Conservation (phyloP, 2,797 vertebrate genomes). For the Buceros bicornis region DNA sequence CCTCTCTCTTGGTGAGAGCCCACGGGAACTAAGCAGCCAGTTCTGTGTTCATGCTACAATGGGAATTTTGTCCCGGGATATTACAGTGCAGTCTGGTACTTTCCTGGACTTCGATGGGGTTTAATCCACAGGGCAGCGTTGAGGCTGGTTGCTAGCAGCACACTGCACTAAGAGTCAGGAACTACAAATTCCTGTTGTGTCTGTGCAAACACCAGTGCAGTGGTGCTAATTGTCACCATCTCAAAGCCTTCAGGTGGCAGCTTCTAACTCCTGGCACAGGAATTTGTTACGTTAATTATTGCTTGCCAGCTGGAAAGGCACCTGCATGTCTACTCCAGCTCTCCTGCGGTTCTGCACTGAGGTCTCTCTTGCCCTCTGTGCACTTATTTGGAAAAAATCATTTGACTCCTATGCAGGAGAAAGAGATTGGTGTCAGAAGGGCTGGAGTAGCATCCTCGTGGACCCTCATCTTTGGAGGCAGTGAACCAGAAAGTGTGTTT, state of each 20-base stretch:
- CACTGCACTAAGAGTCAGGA: neutral
- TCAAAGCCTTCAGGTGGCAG: conserved; percentile 25
- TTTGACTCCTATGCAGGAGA: conserved; percentile 17
- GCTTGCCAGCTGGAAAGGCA: neutral
- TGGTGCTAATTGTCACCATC: conserved; percentile 20
- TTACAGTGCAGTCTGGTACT: neutral
- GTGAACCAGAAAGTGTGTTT: conserved; percentile 37
- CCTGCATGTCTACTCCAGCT: neutral
- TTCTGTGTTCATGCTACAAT: rapidly evolving
- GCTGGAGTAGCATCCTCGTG: neutral
- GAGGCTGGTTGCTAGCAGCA: neutral
- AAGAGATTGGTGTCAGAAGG: conserved; percentile 41
- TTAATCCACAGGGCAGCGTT: neutral
- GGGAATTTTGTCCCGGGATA: neutral
- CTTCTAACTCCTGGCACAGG: neutral
- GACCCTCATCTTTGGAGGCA: conserved; percentile 20
- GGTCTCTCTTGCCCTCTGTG: neutral
- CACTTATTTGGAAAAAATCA: conserved; percentile 22
- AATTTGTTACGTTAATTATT: conserved; percentile 45
- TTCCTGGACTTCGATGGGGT: neutral
- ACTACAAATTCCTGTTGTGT: neutral
- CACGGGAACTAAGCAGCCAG: neutral
- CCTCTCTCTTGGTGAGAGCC: neutral
- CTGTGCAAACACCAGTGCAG: neutral
- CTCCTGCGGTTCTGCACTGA: conserved; percentile 12